Evolutionary conservation across 1,140 invertebrate species (phyloP).

Genomic region (Trachymyrmex cornetzi): DNA sequence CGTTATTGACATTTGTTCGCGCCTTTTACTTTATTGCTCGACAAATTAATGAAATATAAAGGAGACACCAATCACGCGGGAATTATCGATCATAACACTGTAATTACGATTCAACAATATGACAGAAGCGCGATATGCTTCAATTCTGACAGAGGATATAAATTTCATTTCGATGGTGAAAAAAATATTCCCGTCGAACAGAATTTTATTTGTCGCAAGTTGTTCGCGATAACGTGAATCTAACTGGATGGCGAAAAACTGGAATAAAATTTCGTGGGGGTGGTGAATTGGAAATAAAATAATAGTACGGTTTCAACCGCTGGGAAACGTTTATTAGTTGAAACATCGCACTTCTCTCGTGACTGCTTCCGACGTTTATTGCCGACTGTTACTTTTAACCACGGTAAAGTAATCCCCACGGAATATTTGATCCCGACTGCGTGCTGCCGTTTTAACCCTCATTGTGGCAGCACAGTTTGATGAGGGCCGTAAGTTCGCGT

Average conservation of each 20-base stretch:
- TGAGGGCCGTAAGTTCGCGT: background rate
- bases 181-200: background rate
- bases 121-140: background rate
- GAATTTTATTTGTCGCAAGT: slow-evolving; percentile 32
- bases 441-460: slow-evolving; percentile 40
- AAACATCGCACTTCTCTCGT: background rate
- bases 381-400: slow-evolving; percentile 58
- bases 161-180: background rate
- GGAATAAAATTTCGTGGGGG: slow-evolving; percentile 42
- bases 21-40: slow-evolving; percentile 8
- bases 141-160: background rate
- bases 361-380: slow-evolving; percentile 54
- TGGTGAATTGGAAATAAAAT: slow-evolving; percentile 45
- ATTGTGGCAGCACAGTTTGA: slow-evolving; percentile 23
- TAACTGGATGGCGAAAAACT: background rate
- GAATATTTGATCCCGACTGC: slow-evolving; percentile 52
- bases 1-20: slow-evolving; percentile 14
- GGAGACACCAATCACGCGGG: background rate
- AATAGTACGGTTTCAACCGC: slow-evolving; percentile 7
- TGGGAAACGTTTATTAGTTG: slow-evolving; percentile 56
- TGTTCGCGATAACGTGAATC: slow-evolving; percentile 41
- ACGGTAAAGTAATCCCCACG: slow-evolving; percentile 39
- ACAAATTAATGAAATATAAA: slow-evolving; percentile 15
- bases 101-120: slow-evolving; percentile 14
- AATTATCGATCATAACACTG: background rate